Base-by-base conservation (phyloP, 2,888 invertebrate genomes). In the Orthosia gracilis region DNA sequence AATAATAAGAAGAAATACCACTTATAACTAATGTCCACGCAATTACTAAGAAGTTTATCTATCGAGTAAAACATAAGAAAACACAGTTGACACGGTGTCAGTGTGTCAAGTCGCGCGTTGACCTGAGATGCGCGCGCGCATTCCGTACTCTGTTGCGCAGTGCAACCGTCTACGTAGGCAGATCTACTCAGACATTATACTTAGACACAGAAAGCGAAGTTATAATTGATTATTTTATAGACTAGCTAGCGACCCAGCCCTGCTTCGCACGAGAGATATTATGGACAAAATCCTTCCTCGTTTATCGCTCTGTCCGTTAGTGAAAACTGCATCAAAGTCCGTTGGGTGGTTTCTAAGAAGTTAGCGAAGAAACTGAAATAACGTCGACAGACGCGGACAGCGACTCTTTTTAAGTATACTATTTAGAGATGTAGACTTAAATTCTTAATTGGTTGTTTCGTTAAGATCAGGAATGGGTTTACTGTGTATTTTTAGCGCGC, bases 61-160 rank as follows among this genome's bases (percentile, higher is more conserved):
- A 84, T 76, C 64, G 55, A 55, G 80, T 75, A 72, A 68, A 80
- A 77, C 80, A 78, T 73, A 78, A 57, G 80, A 76, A 83, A 73
- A 76, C 77, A 77, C 68, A 71, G 69, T 75, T 86, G 86, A 83
- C 85, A 86, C 71, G 69, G 76, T 87, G 88, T 86, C 88, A 87
- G 74, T 78, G 73, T 84, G 86, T 87, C 88, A 86, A 87, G 83
- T 77, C 74, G 64, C 80, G 69, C 73, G 71, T 80, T 87, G 85
- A 87, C 87, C 85, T 69, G 61, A 61, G 83, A 75, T 82, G 84
- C 86, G 83, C 83, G 69, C 59, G 75, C 80, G 79, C 79, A 80
- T 73, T 76, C 76, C 80, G 50, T 49, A 62, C 76, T 70, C 68
- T 85, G 76, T 85, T 85, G 67, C 85, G 80, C 74, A 79, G 62